These are phyloP conservation scores for Penaeus chinensis DNA, from an alignment of 1,140 invertebrate genomes.

Conservation along the genomic window DNA sequence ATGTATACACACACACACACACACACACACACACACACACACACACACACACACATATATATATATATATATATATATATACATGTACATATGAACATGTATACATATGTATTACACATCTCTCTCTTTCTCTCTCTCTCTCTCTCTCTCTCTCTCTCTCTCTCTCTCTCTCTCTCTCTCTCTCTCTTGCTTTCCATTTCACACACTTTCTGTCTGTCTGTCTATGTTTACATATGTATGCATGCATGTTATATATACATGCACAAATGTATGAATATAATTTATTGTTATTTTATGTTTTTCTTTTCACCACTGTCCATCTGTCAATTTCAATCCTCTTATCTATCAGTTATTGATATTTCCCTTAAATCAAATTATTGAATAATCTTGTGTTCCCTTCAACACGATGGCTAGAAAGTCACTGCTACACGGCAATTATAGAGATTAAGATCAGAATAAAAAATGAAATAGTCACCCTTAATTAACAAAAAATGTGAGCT, in stretches of 20 bases:
- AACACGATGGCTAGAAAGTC: too few relatives aligned
- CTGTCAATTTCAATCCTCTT: too few relatives aligned
- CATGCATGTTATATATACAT: conserved; percentile 12
- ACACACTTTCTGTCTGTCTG: background rate
- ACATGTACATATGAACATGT: background rate
- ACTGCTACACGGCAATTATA: background rate
- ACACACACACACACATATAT: too few relatives aligned
- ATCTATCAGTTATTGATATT: too few relatives aligned
- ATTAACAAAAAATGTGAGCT: conserved; percentile 14
- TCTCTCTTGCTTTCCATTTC: background rate
- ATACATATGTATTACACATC: background rate
- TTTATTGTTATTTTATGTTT: conserved; percentile 27
- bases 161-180: conserved; percentile 34
- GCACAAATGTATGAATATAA: conserved; percentile 24
- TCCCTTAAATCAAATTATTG: too few relatives aligned
- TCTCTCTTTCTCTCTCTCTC: conserved; percentile 44
- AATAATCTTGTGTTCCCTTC: too few relatives aligned
- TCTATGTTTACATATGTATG: conserved; percentile 17
- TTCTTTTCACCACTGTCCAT: background rate
- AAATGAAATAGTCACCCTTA: conserved; percentile 17
- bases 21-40: too few relatives aligned
- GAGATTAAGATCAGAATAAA: background rate
- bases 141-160: conserved; percentile 42
- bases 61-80: too few relatives aligned
- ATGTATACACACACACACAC: too few relatives aligned